These are phyloP conservation scores for Mellilla xanthometata DNA, from an alignment of 2,888 invertebrate species.

Conservation along the genomic window DNA sequence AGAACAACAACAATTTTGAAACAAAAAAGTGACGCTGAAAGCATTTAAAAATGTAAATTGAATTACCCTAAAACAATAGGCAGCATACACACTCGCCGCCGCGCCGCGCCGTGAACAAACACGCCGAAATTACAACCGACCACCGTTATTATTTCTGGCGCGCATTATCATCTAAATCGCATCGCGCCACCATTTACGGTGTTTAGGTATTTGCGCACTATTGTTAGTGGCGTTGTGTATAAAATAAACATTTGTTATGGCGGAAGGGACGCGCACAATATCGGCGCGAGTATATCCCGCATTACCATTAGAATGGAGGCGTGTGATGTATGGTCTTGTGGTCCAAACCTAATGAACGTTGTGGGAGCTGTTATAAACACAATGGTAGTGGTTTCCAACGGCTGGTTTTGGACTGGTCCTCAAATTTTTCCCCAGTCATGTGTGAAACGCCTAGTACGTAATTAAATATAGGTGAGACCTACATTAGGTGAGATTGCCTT, in stretches of 20 bases:
- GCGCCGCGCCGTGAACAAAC: conserved; percentile 54
- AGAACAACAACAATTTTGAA: no score
- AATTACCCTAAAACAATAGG: conserved; percentile 35
- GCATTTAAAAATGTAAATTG: conserved; percentile 34
- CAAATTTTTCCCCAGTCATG: no score
- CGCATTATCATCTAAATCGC: conserved; percentile 82
- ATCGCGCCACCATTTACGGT: conserved; percentile 73
- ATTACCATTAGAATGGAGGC: conserved; percentile 79
- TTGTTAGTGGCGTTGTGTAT: conserved; percentile 82
- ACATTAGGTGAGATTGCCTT: no score
- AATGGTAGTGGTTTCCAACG: conserved; percentile 10
- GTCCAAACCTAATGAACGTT: conserved; percentile 36
- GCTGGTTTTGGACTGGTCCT: neutral
- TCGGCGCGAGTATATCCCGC: conserved; percentile 65
- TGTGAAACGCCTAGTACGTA: no score
- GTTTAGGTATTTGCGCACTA: conserved; percentile 82
- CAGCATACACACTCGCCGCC: conserved; percentile 40
- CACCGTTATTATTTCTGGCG: conserved; percentile 72
- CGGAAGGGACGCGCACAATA: conserved; percentile 72
- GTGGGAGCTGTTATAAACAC: conserved; percentile 23
- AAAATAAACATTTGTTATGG: conserved; percentile 83
- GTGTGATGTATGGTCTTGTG: conserved; percentile 69
- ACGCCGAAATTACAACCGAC: conserved; percentile 58
- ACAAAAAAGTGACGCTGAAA: conserved; percentile 19
- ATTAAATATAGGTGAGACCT: no score